Base-by-base conservation (phyloP, 2,113 vertebrate species). In the Sardina pilchardus region DNA sequence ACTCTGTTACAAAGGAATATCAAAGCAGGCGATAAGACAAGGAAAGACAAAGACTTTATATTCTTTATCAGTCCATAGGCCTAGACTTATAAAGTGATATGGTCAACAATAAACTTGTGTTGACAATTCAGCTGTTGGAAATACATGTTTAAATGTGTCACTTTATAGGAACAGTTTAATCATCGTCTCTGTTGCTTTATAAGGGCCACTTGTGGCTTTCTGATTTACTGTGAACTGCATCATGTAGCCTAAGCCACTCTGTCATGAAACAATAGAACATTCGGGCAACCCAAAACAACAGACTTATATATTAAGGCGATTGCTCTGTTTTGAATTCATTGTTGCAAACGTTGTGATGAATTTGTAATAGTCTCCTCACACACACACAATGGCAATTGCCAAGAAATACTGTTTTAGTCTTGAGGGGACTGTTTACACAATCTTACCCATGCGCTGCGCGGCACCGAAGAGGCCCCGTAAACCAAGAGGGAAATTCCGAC, bases 391-490 rank as follows among this genome's bases (percentile, higher is more conserved):
- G 53, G 12, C 14, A 56, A 56, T 19, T 14, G 2, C 6, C 5
- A 6, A 21, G 8, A 36, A 17, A 78, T 36, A 16, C 1, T 30
- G 19, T 78, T 39, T 16, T 39, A 34, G 30, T 78, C 17, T 36
- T 12, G 12, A 78, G 71, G 16, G 5, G 21, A 24, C 53, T 59
- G 53, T 59, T 59, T 21, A 59, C 63, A 26, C 63, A 34, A 34
- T 71, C 95, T 75, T 92, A 95, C 95, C 93, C 82, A 85, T 14
- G 90, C 81, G 83, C 87, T 90, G 82, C 90, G 87, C 82, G 94
- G 94, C 84, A 90, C 94, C 63, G 94, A 92, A 82, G 88, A 88
- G 81, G 89, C 39, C 85, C 88, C 88, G 87, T 88, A 59, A 81
- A 94, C 86, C 85, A 95, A 21, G 26, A 89, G 82, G n/a, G 83